Base-by-base conservation (phyloP, 2,888 invertebrate genomes). In the Sesamia inferens region DNA sequence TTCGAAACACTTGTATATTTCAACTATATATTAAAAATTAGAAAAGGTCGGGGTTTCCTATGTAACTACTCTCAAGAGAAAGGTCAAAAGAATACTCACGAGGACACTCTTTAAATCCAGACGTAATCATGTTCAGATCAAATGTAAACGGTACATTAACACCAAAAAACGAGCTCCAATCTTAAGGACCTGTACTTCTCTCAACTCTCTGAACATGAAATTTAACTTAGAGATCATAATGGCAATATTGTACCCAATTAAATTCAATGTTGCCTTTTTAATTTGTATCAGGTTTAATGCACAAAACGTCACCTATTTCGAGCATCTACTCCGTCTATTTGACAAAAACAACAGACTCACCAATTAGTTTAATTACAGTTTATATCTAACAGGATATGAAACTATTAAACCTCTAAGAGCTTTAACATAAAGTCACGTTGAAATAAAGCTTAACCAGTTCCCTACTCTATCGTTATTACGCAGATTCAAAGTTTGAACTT, bases 401-500 rank as follows among this genome's bases (percentile, higher is more conserved):
- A 75, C 47, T 64, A 67, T n/a, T 58, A 67, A 71, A 47, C 72
- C 55, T 42, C 69, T 69, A 47, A 83, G 75, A 75, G 76, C 71
- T 75, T 79, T 65, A 71, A 67, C 44, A 72, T 72, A 24, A 76
- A 76, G 65, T 71, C 55, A 68, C 47, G 59, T 71, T 71, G 61
- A 64, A 74, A 73, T 57, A 71, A 78, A 61, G 57, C 54, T 51
- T 72, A 68, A 68, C 59, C 54, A 63, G 72, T 65, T 70, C n/a
- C n/a, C 19, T 66, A 70, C 44, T 80, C 62, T 73, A 82, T 64
- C 59, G 65, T 44, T 76, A 62, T 48, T 74, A 69, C 63, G 55
- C 71, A 59, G 22, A 73, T 74, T 62, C 67, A 57, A 76, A 82
- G 61, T 82, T 79, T 66, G 42, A 65, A 70, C 69, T 74, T 51